Evolutionary conservation across 2,797 vertebrate species (phyloP).

Genomic region (Cuniculus paca): DNA sequence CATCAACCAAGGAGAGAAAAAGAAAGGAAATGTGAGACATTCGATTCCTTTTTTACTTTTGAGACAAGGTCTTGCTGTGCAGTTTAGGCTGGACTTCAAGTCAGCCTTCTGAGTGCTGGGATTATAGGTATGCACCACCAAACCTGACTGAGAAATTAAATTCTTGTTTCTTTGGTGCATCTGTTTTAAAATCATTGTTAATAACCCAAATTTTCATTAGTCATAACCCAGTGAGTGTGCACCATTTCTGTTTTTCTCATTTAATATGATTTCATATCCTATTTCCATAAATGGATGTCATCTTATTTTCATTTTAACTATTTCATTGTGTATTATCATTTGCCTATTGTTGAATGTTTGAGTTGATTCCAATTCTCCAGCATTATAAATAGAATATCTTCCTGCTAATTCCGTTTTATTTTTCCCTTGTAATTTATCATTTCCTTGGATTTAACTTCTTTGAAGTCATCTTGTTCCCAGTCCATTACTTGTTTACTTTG

Average conservation of each 20-base stretch:
- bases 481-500: constrained; percentile 2
- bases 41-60: neutral
- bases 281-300: constrained; percentile 41
- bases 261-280: constrained; percentile 51
- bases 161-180: neutral
- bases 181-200: constrained; percentile 22
- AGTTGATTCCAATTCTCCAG: constrained; percentile 37
- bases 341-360: constrained; percentile 58
- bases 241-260: constrained; percentile 47
- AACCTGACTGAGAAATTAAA: neutral
- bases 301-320: constrained; percentile 66
- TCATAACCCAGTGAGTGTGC: neutral
- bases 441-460: constrained; percentile 52
- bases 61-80: neutral
- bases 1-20: neutral
- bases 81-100: neutral
- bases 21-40: neutral
- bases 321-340: constrained; percentile 60
- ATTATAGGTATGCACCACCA: neutral
- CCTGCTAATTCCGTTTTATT: constrained; percentile 35
- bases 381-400: constrained; percentile 63
- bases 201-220: constrained; percentile 7
- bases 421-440: constrained; percentile 38
- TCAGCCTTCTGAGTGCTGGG: neutral
- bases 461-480: neutral